Evolutionary conservation across 2,888 invertebrate species (phyloP).

Genomic region (Zhuqinia jingwanae): DNA sequence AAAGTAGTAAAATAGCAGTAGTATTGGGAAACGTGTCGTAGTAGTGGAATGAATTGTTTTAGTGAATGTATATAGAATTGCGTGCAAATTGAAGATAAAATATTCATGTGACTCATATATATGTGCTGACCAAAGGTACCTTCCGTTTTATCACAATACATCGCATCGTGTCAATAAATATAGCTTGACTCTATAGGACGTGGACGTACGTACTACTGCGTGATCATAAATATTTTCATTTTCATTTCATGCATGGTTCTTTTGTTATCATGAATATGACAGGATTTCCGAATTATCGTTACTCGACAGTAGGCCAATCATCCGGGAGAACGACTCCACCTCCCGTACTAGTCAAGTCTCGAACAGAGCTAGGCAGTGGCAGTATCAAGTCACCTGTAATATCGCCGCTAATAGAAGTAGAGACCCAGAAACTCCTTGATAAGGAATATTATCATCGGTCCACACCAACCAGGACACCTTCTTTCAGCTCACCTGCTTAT

Average conservation of each 20-base stretch:
- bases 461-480: constrained; percentile 54
- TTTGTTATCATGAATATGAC: constrained; percentile 40
- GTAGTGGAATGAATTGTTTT: neutral
- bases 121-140: neutral
- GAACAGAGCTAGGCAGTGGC: constrained; percentile 57
- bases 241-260: constrained; percentile 7
- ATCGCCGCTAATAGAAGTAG: constrained; percentile 55
- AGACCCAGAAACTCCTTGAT: constrained; percentile 56
- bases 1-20: neutral
- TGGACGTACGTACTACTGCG: neutral
- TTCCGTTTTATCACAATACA: neutral
- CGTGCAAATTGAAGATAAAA: constrained; percentile 52
- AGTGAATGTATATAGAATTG: neutral
- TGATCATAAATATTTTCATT: constrained; percentile 42
- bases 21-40: neutral
- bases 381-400: constrained; percentile 58
- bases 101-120: constrained; percentile 11
- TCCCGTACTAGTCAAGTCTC: constrained; percentile 42
- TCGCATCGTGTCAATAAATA: neutral
- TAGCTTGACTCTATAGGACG: neutral
- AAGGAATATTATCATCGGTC: constrained; percentile 53
- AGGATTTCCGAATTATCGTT: constrained; percentile 68
- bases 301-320: constrained; percentile 48
- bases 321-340: constrained; percentile 58
- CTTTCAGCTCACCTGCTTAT: constrained; percentile 43